These are phyloP conservation scores for Aphelenchoides besseyi DNA, from an alignment of 1,140 invertebrate genomes.

Conservation along the genomic window DNA sequence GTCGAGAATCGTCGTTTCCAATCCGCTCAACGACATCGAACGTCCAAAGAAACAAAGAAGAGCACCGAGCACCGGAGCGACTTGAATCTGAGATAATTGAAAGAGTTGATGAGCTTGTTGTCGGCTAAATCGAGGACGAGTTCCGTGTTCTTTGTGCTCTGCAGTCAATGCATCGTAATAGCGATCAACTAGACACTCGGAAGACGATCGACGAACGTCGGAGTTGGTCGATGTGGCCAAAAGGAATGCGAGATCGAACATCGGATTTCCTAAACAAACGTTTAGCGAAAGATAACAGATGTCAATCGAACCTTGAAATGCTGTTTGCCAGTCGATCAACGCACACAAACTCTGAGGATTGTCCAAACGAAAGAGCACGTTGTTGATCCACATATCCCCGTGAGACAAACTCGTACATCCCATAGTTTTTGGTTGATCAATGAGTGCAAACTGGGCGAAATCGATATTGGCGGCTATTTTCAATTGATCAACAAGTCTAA, in stretches of 20 bases:
- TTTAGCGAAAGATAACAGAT: no score
- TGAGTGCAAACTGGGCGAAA: neutral
- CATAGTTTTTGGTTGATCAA: neutral
- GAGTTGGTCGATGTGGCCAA: neutral
- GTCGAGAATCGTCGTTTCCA: neutral
- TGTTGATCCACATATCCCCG: constrained; percentile 10
- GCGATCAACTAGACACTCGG: neutral
- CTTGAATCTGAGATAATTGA: neutral
- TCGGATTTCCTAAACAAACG: neutral
- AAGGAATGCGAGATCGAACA: constrained; percentile 6
- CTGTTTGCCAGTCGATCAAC: constrained; percentile 11
- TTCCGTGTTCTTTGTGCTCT: neutral
- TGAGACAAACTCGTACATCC: neutral
- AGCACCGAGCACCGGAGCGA: neutral
- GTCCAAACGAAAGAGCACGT: neutral
- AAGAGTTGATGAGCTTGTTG: neutral
- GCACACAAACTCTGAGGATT: neutral
- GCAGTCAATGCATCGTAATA: neutral
- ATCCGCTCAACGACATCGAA: neutral
- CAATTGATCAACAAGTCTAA: neutral
- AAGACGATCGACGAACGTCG: neutral
- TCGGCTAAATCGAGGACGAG: neutral
- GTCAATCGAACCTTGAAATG: no score
- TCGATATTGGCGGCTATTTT: neutral
- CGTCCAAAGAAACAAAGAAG: constrained; percentile 8